Base-by-base conservation (phyloP, 2,113 vertebrate genomes). In the Myanophis thanlyinensis region DNA sequence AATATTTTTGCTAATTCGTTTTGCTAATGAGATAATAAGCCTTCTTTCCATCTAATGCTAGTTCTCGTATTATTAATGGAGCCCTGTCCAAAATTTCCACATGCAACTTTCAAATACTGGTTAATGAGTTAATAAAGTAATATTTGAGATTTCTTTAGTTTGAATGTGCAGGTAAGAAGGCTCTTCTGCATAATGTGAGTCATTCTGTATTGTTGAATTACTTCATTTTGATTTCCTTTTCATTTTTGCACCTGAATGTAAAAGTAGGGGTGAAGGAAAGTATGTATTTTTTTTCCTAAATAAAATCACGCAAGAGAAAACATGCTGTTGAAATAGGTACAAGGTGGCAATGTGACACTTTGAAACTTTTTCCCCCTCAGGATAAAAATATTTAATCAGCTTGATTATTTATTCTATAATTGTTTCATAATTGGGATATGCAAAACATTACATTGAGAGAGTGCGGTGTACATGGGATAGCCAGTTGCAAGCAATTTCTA, bases 1-100 rank as follows among this genome's bases (percentile, higher is more conserved):
- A 94, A 85, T 40, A 90, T 90, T 96, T 95, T 95, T 91, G 89
- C 85, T 97, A 96, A 96, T 96, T 96, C 95, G 94, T 96, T 96
- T 95, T 95, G 91, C 90, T 97, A 96, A 96, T 95, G 95, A 96
- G 94, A 93, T 96, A 95, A 93, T 94, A 96, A 94, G 91, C 88
- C 85, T 54, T 96, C 89, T 94, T 59, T 88, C 80, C 95, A 40
- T 93, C 18, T 95, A 59, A 95, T 89, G 91, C n/a, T 51, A 44
- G 85, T 91, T 96, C 88, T 92, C 86, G 84, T 93, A 44, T 96
- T 95, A 95, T 96, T 96, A 96, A 51, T 40, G 73, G n/a, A 90
- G 94, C 87, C 85, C 94, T 96, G 94, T 94, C 91, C 0, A 0
- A 93, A 89, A 52, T 85, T 93, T 54, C 86, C 91, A 53, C 52